Conservation (phyloP, 2,113 vertebrate genomes). For the Eira barbara region DNA sequence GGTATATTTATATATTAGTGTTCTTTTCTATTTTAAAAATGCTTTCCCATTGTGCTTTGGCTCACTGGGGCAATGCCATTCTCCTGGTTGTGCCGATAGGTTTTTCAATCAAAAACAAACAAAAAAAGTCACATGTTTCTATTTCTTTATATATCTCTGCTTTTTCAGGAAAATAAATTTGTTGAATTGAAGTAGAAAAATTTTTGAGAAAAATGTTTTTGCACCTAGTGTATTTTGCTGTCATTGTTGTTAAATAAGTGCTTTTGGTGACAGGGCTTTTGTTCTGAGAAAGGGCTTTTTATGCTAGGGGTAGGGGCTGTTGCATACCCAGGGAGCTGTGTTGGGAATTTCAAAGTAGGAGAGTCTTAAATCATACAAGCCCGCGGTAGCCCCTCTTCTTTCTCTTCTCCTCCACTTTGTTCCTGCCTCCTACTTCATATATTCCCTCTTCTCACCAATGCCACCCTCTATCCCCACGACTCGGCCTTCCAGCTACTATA, state of each 20-base stretch:
- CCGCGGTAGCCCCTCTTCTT: neutral
- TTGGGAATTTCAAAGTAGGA: neutral
- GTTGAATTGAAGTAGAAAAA: constrained; percentile 69
- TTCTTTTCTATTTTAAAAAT: constrained; percentile 70
- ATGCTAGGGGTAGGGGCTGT: neutral
- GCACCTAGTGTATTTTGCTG: constrained; percentile 66
- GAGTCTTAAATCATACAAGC: neutral
- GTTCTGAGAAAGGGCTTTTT: constrained; percentile 59
- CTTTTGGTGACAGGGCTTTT: constrained; percentile 67
- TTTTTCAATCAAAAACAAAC: constrained; percentile 73
- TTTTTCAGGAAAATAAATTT: constrained; percentile 72
- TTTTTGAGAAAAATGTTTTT: constrained; percentile 70
- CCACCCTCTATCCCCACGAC: fast-evolving
- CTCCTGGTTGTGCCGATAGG: constrained; percentile 58
- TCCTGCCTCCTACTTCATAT: neutral
- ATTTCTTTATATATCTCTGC: constrained; percentile 67
- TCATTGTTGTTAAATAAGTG: constrained; percentile 67
- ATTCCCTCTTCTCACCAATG: no score
- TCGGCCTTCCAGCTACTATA: neutral
- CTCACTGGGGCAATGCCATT: constrained; percentile 54
- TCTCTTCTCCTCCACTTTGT: neutral
- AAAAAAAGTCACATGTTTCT: constrained; percentile 58
- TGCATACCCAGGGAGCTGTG: neutral
- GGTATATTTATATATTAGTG: constrained; percentile 58
- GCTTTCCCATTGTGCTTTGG: constrained; percentile 64